phyloP scores from a whole-genome alignment of 2,888 invertebrate species.

The Muschampia plurimacula region DNA sequence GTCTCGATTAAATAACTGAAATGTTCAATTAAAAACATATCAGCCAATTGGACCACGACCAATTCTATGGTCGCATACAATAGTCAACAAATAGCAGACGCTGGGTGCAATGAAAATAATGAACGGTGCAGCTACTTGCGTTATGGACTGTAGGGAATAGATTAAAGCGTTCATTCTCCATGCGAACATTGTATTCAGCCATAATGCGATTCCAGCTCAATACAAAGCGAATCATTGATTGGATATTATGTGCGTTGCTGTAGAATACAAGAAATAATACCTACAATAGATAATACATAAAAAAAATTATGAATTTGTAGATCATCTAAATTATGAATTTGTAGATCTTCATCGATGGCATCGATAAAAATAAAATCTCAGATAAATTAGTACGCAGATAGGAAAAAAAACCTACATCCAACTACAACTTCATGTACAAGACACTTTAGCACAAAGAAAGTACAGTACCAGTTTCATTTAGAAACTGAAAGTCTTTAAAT shows the following conservation, averaged over 20 bases:
- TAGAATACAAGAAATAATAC: no score
- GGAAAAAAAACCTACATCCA: no score
- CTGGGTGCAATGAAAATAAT: slow-evolving; percentile 24
- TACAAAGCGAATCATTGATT: slow-evolving; percentile 37
- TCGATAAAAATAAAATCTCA: neutral
- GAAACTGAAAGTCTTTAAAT: no score
- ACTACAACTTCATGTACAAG: no score
- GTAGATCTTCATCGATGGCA: no score
- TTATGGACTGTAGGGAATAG: slow-evolving; percentile 21
- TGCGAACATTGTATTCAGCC: slow-evolving; percentile 37
- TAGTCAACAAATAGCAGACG: slow-evolving; percentile 9
- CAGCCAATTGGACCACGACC: slow-evolving; percentile 38
- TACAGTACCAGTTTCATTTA: no score
- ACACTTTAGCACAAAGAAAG: no score
- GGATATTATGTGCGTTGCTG: slow-evolving; percentile 30
- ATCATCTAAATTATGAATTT: no score
- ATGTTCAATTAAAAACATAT: slow-evolving; percentile 43
- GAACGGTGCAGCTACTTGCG: slow-evolving; percentile 15
- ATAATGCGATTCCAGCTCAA: slow-evolving; percentile 36
- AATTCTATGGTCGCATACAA: slow-evolving; percentile 17
- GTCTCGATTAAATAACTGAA: slow-evolving; percentile 35
- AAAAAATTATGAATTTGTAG: no score
- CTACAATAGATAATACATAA: no score
- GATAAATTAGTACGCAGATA: neutral
- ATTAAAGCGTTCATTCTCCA: slow-evolving; percentile 35